Base-by-base conservation (phyloP, 1,140 invertebrate species). In the Macrostomum lignano region DNA sequence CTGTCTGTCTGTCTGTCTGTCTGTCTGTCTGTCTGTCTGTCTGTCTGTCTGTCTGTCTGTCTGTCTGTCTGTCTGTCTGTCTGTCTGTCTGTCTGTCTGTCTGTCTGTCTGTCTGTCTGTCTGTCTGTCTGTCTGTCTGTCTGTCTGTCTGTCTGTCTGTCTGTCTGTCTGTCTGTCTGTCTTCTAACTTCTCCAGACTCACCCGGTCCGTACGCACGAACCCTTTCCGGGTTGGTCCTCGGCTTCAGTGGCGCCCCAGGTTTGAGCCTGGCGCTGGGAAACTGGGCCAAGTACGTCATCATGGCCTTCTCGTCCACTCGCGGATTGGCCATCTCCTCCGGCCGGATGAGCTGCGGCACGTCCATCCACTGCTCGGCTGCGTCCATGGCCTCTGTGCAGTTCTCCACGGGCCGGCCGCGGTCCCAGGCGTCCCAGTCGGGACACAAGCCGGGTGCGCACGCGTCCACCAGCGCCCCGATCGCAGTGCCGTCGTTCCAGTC, bases 261-360 rank as follows among this genome's bases (percentile, higher is more conserved):
- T 49, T 78, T 78, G 24, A 81, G 52, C 59, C 79, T 79, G 7
- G 76, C 73, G 48, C 72, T 75, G 22, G 79, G 78, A 62, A 77
- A 86, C 52, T 88, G 77, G 21, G 76, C 75, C 35, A 88, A 60
- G 50, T 84, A 88, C 1, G 79, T 88, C 79, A 88, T 88, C 73
- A 88, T 81, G 11, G 74, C 78, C 55, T 77, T 65, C 49, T 88
- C 81, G 52, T 88, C 79, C 33, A 86, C 71, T 46, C 82, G 79
- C 3, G 77, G 76, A 58, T 79, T 79, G 17, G 75, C 69, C 64
- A 88, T 72, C 61, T 88, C 79, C 46, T 82, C 74, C 5, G 79
- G 78, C 58, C 70, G 74, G 39, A 88, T 77, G 13, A 88, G 63
- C 68, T 79, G 44, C 7, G 74, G 74, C 36, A 88, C 69, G 49